Evolutionary conservation across 2,113 vertebrate species (phyloP).

Genomic region (Sturnira hondurensis): DNA sequence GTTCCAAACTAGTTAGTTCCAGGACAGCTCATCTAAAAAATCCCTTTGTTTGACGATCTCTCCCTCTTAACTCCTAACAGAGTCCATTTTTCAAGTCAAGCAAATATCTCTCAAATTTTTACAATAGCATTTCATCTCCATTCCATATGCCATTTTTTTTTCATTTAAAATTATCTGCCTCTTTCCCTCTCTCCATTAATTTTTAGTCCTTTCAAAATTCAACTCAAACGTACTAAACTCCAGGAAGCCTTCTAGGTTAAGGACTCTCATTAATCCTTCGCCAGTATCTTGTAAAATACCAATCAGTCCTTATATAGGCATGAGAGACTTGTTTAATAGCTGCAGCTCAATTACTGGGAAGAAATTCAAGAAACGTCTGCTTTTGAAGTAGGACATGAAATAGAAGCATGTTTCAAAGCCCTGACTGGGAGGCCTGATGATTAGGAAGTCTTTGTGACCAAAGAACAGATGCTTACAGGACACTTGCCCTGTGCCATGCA

Average conservation of each 20-base stretch:
- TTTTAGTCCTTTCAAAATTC: conserved; percentile 32
- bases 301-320: not conserved
- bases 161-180: not conserved
- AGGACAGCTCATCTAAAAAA: not conserved
- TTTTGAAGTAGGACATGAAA: not conserved
- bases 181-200: not conserved
- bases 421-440: not conserved
- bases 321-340: not conserved
- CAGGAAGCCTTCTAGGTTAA: not conserved
- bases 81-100: not conserved
- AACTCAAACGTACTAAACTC: not conserved
- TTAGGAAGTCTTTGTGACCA: not conserved
- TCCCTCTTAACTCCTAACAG: not conserved
- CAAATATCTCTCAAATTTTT: not conserved
- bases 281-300: not conserved
- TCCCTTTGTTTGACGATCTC: not conserved
- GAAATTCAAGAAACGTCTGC: not conserved
- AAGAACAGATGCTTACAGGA: not conserved
- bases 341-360: not conserved
- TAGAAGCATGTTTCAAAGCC: not conserved
- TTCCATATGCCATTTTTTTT: not conserved
- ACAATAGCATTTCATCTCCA: not conserved
- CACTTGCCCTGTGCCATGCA: not conserved
- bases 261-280: not conserved
- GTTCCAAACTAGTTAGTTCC: not conserved